Evolutionary conservation across 2,113 vertebrate genomes (phyloP).

Genomic region (Sterrhoptilus dennistouni): DNA sequence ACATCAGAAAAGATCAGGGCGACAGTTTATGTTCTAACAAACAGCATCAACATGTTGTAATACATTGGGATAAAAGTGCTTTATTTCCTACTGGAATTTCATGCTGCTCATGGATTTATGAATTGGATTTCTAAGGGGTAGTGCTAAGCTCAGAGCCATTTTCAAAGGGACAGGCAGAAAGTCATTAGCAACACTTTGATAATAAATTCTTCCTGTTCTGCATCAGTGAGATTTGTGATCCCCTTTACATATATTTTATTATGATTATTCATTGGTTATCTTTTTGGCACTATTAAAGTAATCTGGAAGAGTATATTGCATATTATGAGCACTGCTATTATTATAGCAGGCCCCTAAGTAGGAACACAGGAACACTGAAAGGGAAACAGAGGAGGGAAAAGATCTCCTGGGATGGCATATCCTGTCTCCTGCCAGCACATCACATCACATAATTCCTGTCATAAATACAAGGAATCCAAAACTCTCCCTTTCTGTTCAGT

Average conservation of each 20-base stretch:
- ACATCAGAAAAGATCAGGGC: no score
- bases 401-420: conserved; percentile 29
- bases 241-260: conserved; percentile 21
- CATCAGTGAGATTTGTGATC: conserved; percentile 52
- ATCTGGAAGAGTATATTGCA: conserved; percentile 16
- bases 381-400: neutral
- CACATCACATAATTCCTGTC: neutral
- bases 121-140: conserved; percentile 46
- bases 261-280: conserved; percentile 37
- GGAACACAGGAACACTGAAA: conserved; percentile 32
- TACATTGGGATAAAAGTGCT: neutral
- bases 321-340: neutral
- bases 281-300: conserved; percentile 28
- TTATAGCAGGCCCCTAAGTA: neutral
- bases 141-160: conserved; percentile 14
- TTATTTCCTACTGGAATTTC: conserved; percentile 55
- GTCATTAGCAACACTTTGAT: conserved; percentile 17
- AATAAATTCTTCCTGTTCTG: conserved; percentile 57
- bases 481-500: neutral
- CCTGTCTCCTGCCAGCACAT: conserved; percentile 42
- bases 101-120: conserved; percentile 2
- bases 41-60: neutral
- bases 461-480: conserved; percentile 5
- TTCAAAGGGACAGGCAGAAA: conserved; percentile 40
- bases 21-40: neutral